Base-by-base conservation (phyloP, 2,797 vertebrate species). In the Rhyacichthys aspro region DNA sequence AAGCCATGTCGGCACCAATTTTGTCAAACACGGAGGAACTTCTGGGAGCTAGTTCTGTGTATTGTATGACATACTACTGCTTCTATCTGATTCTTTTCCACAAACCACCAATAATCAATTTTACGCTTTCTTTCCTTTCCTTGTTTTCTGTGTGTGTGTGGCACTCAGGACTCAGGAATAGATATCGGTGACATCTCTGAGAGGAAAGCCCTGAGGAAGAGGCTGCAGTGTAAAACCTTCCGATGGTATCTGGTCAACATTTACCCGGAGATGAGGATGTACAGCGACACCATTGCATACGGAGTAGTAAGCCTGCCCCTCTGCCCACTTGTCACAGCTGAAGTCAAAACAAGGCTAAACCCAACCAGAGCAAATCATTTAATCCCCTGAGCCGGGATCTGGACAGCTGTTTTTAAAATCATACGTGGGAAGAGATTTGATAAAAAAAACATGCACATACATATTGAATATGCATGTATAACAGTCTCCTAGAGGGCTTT, bases 231-330 rank as follows among this genome's bases (percentile, higher is more conserved):
- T 85, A 98, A 98, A 90, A 98, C 96, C 4, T 99, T 99, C 72
- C 92, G 96, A 11, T 99, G 97, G 97, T 99, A 99, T 70, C 93
- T 99, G 76, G 96, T 98, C 87, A 98, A 94, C 15, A 95, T 98
- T 71, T 99, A 98, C 81, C 95, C 97, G 0, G 96, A 98, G 86
- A 98, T 99, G 97, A 95, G 96, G 81, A 98, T 96, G 94, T 98
- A 98, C 79, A 94, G 94, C 0, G 96, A 98, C 77, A 98, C 93
- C 42, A 81, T 96, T 0, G 96, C 96, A 65, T 99, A 99, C 0
- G 97, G 97, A 59, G 91, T 95, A 86, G 97, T 99, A 92, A 96
- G 96, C 55, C 18, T 2, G n/a, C 1, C 2, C 34, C 17, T 10
- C 11, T 63, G 47, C 71, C 74, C 59, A 56, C 79, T n/a, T n/a